Evolutionary conservation across 2,888 invertebrate species (phyloP).

Genomic region (Dynastes tityus): DNA sequence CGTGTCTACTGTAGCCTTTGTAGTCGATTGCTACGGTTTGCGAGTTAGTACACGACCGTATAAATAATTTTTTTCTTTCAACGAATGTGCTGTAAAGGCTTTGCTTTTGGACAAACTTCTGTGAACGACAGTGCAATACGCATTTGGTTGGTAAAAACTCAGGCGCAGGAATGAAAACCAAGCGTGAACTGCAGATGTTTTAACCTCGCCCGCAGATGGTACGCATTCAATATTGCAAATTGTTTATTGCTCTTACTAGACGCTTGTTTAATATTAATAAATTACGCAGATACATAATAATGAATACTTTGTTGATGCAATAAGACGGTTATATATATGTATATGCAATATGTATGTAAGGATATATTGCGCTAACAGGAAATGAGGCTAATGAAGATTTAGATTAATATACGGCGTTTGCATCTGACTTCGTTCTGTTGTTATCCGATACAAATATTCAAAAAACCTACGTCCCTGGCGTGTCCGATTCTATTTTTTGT

Average conservation of each 20-base stretch:
- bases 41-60: too few species aligned
- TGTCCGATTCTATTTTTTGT: too few species aligned
- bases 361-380: neutral
- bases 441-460: too few species aligned
- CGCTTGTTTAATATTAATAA: slow-evolving; percentile 34
- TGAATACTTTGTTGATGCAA: slow-evolving; percentile 17
- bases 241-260: slow-evolving; percentile 5
- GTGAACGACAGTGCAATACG: too few species aligned
- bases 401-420: neutral
- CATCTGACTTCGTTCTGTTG: too few species aligned
- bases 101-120: too few species aligned
- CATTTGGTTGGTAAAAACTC: neutral
- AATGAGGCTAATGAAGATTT: slow-evolving; percentile 11
- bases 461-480: too few species aligned
- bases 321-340: neutral
- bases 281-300: neutral
- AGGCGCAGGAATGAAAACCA: neutral
- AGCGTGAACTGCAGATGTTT: slow-evolving; percentile 32
- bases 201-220: slow-evolving; percentile 1
- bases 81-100: too few species aligned
- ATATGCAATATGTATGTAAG: neutral
- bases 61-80: too few species aligned
- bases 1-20: too few species aligned
- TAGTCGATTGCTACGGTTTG: too few species aligned
- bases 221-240: slow-evolving; percentile 21